Evolutionary conservation across 2,888 invertebrate species (phyloP), one percentile per base, ranked within the genome.

Genomic region (Netelia melanura): DNA sequence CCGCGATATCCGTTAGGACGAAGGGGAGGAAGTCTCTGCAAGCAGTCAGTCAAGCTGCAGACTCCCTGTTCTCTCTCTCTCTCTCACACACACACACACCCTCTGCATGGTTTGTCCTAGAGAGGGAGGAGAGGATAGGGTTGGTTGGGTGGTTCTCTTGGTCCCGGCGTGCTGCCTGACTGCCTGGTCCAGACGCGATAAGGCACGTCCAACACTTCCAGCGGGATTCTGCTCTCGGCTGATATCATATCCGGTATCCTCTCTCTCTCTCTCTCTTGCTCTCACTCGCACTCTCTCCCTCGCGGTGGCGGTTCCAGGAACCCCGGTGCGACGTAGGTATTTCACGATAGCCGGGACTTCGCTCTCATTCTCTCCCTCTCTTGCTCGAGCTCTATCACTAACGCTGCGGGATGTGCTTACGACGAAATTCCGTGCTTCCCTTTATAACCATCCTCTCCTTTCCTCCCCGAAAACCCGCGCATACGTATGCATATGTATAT

Each of bases 171-270:
- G 84, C 86, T 81, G 79, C 81, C 86, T 86, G 91, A 90, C 89
- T 91, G 93, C 91, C 93, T 93, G 93, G 92, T 90, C 91, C 91
- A 91, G 89, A 90, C 90, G 92, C 92, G 93, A 93, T 93, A 93
- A 93, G 93, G 91, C 93, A 93, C 93, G 93, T 93, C 92, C 92
- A 89, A 93, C 92, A 92, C 93, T 92, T 92, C 89, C 91, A 92
- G 86, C 87, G 88, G 90, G 90, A 92, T 91, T 90, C 91, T 92
- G 92, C 90, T 91, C 90, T 86, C 89, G 88, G 91, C 93, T 93
- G 93, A 93, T 93, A 93, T 90, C 91, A 90, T 90, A 90, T 90
- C 91, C 91, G 88, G 89, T 88, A 87, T 87, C 87, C 88, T 87
- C 87, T 85, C 70, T 77, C 68, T 75, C 64, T 48, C 83, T 72